Evolutionary conservation across 2,113 vertebrate species (phyloP).

Genomic region (Boleophthalmus pectinirostris): DNA sequence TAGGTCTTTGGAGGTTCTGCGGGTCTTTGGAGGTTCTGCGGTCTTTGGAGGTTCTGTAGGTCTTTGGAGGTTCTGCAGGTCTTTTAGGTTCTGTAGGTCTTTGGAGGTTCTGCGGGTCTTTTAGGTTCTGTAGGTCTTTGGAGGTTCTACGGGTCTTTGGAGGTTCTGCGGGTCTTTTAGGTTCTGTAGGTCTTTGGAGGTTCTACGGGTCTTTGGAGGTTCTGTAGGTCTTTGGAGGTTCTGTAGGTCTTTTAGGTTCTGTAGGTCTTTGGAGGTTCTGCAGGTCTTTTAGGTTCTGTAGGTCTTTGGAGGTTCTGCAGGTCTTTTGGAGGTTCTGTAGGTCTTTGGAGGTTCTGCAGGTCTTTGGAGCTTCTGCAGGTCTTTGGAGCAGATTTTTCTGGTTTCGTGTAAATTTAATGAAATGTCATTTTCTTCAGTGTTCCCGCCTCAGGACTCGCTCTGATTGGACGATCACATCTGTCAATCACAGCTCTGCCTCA

Average conservation of each 20-base stretch:
- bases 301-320: too few relatives aligned
- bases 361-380: too few relatives aligned
- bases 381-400: background rate
- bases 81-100: too few relatives aligned
- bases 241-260: too few relatives aligned
- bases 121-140: background rate
- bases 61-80: too few relatives aligned
- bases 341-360: background rate
- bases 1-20: too few relatives aligned
- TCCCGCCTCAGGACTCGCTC: conserved; percentile 1
- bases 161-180: background rate
- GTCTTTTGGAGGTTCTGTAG: background rate
- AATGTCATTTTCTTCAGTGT: background rate
- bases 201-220: too few relatives aligned
- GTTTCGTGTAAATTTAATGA: background rate
- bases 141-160: too few relatives aligned
- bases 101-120: background rate
- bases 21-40: background rate
- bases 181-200: background rate
- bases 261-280: too few relatives aligned
- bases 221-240: background rate
- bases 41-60: too few relatives aligned
- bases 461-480: background rate
- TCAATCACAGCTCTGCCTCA: background rate
- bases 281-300: too few relatives aligned